Percentiles rank a stretch among this genome's conserved stretches.
Evolutionary conservation across 2,888 invertebrate species (phyloP).

Genomic region (Caenorhabditis zanzibari): DNA sequence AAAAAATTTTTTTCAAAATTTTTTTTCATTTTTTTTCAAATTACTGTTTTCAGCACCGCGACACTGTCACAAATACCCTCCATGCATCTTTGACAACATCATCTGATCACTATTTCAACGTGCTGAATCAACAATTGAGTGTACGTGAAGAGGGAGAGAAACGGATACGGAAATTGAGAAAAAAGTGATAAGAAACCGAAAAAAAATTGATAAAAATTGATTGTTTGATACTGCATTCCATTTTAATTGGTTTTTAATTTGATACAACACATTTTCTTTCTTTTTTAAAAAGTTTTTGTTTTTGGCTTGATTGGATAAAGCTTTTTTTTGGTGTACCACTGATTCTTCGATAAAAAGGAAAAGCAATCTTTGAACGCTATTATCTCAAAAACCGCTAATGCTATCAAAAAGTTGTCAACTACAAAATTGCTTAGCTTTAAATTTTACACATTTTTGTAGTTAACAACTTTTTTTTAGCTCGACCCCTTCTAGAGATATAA

Average conservation of each 20-base stretch:
- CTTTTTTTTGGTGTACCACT: too few relatives aligned
- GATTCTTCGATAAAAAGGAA: too few relatives aligned
- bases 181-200: conserved; percentile 16
- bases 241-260: too few relatives aligned
- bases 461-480: too few relatives aligned
- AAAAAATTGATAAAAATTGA: background rate
- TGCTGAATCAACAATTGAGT: conserved; percentile 58
- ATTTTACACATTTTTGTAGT: too few relatives aligned
- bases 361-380: too few relatives aligned
- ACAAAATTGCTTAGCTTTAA: too few relatives aligned
- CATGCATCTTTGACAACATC: conserved; percentile 52
- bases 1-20: too few relatives aligned
- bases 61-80: conserved; percentile 52
- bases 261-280: background rate
- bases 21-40: background rate
- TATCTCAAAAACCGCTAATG: too few relatives aligned
- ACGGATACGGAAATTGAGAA: conserved; percentile 43
- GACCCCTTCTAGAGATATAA: too few relatives aligned
- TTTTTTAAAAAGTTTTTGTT: background rate
- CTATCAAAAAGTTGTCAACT: too few relatives aligned
- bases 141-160: conserved; percentile 35
- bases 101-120: conserved; percentile 62
- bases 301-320: background rate
- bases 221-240: conserved; percentile 25
- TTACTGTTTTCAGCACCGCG: conserved; percentile 44